A percentile compares a stretch with the other conserved stretches of the same genome.
Conservation (phyloP, 2,113 vertebrate genomes). For the Ailuropoda melanoleuca region DNA sequence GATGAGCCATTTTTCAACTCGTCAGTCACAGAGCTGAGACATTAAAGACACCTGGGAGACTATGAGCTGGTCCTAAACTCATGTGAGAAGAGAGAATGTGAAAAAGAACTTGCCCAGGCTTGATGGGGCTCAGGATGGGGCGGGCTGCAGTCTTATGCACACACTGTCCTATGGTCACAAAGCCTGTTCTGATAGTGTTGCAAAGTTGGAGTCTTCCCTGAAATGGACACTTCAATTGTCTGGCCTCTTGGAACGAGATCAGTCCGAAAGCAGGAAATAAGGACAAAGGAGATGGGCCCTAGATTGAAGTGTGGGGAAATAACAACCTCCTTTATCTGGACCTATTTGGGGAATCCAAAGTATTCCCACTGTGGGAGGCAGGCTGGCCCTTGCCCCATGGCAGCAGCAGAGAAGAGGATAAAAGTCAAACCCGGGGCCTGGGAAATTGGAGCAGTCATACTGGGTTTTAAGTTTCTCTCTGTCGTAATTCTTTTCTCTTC, state of each 20-base stretch:
- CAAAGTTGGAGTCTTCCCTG: not conserved
- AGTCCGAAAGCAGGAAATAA: constrained; percentile 37
- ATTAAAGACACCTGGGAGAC: not conserved
- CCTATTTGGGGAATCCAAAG: not conserved
- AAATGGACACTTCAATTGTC: not conserved
- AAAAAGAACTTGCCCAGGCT: not conserved
- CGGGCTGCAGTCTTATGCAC: not conserved
- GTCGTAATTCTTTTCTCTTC: constrained; percentile 27
- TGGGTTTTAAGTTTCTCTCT: constrained; percentile 33
- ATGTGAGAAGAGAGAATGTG: not conserved
- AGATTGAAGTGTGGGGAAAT: not conserved
- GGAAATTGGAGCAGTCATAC: not conserved
- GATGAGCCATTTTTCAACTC: not conserved
- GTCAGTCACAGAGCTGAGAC: not conserved
- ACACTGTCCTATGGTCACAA: not conserved
- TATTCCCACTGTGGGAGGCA: not conserved
- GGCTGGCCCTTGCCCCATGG: not conserved
- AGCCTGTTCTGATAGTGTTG: not conserved
- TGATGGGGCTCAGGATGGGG: not conserved
- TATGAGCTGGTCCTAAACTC: not conserved
- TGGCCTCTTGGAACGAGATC: not conserved
- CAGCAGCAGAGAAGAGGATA: not conserved
- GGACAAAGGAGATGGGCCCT: not conserved
- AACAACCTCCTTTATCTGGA: not conserved
- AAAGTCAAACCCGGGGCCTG: not conserved